Conservation (phyloP, 2,113 vertebrate genomes). For the Xenus cinereus region DNA sequence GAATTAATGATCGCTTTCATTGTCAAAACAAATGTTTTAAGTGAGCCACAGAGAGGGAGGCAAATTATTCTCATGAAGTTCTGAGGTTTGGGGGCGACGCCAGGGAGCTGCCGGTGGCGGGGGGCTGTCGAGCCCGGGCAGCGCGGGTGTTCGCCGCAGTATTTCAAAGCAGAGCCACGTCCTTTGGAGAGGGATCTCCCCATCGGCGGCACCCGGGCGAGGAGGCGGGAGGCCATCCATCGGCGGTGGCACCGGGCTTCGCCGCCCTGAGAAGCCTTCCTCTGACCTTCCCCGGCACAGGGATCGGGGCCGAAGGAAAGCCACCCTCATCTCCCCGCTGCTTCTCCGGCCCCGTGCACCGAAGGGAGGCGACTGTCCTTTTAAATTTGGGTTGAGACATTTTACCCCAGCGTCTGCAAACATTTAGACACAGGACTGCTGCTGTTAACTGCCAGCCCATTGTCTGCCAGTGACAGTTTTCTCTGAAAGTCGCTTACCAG, state of each 20-base stretch:
- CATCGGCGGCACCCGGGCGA: accelerated
- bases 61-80: background rate
- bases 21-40: slow-evolving; percentile 26
- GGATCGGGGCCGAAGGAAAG: background rate
- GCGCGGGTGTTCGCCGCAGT: background rate
- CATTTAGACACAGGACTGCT: slow-evolving; percentile 67
- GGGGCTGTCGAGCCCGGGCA: background rate
- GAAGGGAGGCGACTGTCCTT: slow-evolving; percentile 27
- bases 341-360: background rate
- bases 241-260: background rate
- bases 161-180: background rate
- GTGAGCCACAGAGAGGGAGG: background rate
- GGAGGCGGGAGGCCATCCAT: background rate
- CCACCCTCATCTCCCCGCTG: background rate
- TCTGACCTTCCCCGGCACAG: background rate
- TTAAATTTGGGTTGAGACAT: slow-evolving; percentile 69
- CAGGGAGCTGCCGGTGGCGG: background rate
- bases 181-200: background rate
- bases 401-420: slow-evolving; percentile 74
- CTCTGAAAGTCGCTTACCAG: slow-evolving; percentile 66
- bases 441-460: slow-evolving; percentile 70
- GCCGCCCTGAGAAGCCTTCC: background rate
- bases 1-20: background rate
- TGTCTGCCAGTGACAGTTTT: slow-evolving; percentile 72
- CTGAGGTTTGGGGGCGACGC: background rate